Evolutionary conservation across 2,113 vertebrate species (phyloP), one percentile per base, ranked within the genome.

Genomic region (Callionymus lyra): DNA sequence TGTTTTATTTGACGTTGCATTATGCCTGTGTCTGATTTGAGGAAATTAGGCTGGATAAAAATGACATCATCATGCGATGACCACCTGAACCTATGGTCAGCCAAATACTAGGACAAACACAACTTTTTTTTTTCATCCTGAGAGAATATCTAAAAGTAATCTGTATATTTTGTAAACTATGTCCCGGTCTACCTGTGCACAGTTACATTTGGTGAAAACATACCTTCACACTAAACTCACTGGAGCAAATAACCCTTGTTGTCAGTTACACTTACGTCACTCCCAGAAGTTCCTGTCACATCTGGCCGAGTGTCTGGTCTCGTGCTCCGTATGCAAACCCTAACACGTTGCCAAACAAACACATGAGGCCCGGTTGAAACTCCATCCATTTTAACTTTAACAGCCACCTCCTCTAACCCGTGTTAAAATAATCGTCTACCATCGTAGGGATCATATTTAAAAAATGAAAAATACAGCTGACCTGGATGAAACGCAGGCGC

Each of bases 281-380:
- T 44, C 66, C 54, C 72, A 65, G 67, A 38, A 71, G 56, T 44
- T 10, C 65, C 59, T 50, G 19, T 69, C 70, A 76, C 78, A 80
- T 79, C 74, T 78, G 68, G 48, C 41, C 18, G 9, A 41, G 38
- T 47, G 41, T 69, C 47, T 50, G 42, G 44, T 57, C 55, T 21
- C 9, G 16, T 32, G 18, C 33, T 37, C 9, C 59, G 51, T 19
- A 59, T 18, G 11, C 12, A 41, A 56, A 52, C 57, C 32, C 12
- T 45, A 42, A 49, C 32, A 38, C 31, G 6, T 38, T 43, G 55
- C 68, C 68, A 79, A 64, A 69, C 55, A 63, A 64, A 70, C 77
- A 76, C 71, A 79, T 65, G 74, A 59, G 59, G 40, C 56, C 53
- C 40, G 36, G 3, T 9, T 15, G 40, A 38, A 60, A 45, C 47